Conservation (phyloP, 2,113 vertebrate species). For the Pteropus alecto region DNA sequence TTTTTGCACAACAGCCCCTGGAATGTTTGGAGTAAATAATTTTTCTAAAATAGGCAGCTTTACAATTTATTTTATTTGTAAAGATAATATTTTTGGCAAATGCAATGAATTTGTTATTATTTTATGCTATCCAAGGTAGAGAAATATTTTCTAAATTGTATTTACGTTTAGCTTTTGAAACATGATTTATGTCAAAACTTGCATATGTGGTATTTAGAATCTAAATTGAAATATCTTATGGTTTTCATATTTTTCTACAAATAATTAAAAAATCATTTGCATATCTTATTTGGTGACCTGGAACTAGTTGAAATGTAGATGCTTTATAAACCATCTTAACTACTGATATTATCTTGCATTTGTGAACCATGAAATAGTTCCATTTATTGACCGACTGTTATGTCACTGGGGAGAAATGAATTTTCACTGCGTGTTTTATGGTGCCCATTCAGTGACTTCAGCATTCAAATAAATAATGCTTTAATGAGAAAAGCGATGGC, state of each 20-base stretch:
- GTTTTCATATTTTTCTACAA: background rate
- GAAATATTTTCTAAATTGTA: constrained; percentile 35
- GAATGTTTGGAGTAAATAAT: background rate
- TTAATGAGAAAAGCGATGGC: constrained; percentile 34
- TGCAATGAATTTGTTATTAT: background rate
- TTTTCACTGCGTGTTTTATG: constrained; percentile 65
- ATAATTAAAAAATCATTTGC: background rate
- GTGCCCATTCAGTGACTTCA: constrained; percentile 39
- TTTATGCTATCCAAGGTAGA: background rate
- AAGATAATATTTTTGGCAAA: constrained; percentile 19
- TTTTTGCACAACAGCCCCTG: background rate
- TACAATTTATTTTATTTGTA: background rate
- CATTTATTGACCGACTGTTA: constrained; percentile 25
- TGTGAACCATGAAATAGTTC: constrained; percentile 65
- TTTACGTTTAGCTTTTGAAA: constrained; percentile 46
- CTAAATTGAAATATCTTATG: constrained; percentile 19
- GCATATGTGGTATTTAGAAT: background rate
- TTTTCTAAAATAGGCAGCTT: background rate
- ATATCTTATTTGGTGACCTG: constrained; percentile 48
- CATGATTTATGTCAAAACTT: constrained; percentile 13
- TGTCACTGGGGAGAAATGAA: constrained; percentile 51
- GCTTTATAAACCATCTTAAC: constrained; percentile 35
- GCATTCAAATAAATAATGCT: constrained; percentile 54
- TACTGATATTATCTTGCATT: constrained; percentile 42
- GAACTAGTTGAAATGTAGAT: constrained; percentile 20